A percentile compares a stretch with the other conserved stretches of the same genome.
phyloP scores from a whole-genome alignment of 2,113 vertebrate species.

The Ceuthmochares aereus region DNA sequence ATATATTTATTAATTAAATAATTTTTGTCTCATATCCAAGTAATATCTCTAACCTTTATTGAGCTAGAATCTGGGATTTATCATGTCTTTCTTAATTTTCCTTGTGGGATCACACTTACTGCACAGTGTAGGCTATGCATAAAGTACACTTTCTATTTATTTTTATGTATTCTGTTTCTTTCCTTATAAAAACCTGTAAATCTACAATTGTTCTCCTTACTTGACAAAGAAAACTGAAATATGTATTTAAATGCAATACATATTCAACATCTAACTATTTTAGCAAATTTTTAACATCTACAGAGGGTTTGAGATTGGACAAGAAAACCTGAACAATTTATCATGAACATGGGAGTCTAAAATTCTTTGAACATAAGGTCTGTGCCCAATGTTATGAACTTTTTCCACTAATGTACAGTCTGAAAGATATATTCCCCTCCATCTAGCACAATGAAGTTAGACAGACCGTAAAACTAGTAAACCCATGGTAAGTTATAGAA shows the following conservation, averaged over 20 bases:
- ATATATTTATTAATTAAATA: background rate
- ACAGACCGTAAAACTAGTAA: background rate
- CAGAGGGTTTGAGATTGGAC: background rate
- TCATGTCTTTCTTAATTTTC: constrained; percentile 8
- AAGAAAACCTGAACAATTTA: background rate
- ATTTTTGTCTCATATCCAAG: background rate
- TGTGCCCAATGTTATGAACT: background rate
- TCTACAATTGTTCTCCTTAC: background rate
- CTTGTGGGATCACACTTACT: background rate
- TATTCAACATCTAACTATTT: background rate
- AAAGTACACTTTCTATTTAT: background rate
- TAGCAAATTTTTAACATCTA: background rate
- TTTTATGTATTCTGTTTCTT: background rate
- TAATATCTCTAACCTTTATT: background rate
- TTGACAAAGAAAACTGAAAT: background rate
- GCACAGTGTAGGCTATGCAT: background rate
- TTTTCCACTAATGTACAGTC: background rate
- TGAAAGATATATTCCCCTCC: background rate
- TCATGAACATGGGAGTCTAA: background rate
- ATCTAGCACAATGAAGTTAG: background rate
- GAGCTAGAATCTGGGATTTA: background rate
- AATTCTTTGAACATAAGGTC: background rate
- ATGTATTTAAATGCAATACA: background rate
- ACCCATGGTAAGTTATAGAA: background rate
- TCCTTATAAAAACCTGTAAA: background rate